phyloP scores from a whole-genome alignment of 2,113 vertebrate species.

The Tapirus terrestris region DNA sequence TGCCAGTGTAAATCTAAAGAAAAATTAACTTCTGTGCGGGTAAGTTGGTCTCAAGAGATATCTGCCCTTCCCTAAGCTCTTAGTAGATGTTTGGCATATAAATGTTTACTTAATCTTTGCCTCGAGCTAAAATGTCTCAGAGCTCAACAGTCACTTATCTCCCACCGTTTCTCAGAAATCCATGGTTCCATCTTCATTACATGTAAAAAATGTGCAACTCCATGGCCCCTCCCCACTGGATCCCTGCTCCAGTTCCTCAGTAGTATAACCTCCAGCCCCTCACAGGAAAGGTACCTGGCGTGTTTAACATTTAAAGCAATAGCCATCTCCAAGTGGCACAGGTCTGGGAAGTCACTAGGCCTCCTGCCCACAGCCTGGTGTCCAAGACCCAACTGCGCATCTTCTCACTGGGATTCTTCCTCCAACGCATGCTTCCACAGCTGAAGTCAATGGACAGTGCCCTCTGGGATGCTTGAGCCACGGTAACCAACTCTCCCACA shows the following conservation, averaged over 20 bases:
- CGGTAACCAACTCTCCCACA: background rate
- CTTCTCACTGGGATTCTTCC: background rate
- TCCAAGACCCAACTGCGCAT: background rate
- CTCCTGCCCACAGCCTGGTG: background rate
- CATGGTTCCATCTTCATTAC: background rate
- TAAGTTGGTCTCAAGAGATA: conserved; percentile 48
- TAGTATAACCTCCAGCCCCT: background rate
- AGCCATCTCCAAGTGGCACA: background rate
- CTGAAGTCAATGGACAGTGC: background rate
- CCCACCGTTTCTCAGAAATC: background rate
- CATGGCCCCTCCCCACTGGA: background rate
- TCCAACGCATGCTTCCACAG: background rate
- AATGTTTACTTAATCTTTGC: conserved; percentile 59
- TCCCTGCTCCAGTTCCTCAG: background rate
- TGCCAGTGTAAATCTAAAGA: conserved; percentile 45
- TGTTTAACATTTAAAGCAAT: background rate
- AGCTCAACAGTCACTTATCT: conserved; percentile 18
- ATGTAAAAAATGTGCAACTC: background rate
- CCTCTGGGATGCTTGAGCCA: background rate
- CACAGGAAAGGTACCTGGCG: background rate
- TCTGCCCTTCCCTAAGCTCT: conserved; percentile 33
- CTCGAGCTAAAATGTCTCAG: conserved; percentile 50
- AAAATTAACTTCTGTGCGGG: conserved; percentile 35
- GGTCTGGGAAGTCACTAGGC: background rate
- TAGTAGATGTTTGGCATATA: conserved; percentile 19